These are phyloP conservation scores for Andrena marginata DNA, from an alignment of 2,888 invertebrate genomes.

Conservation along the genomic window DNA sequence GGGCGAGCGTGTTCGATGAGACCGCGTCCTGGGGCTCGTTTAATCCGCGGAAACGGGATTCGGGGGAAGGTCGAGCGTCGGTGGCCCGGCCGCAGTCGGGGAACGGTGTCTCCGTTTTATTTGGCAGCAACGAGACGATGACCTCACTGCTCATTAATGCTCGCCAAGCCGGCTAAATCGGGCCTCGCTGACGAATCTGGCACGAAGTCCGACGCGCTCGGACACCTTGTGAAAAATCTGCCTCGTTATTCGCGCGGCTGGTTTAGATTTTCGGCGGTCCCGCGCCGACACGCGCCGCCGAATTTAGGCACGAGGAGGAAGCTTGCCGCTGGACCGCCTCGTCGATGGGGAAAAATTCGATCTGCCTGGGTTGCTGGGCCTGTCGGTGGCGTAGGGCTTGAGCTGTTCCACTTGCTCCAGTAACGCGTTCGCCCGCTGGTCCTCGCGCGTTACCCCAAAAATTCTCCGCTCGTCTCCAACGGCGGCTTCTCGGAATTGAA, in stretches of 20 bases:
- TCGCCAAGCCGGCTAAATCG: constrained; percentile 55
- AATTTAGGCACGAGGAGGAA: constrained; percentile 8
- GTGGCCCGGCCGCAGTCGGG: constrained; percentile 10
- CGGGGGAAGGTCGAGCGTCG: constrained; percentile 32
- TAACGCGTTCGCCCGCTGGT: too few relatives aligned
- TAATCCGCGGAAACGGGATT: constrained; percentile 26
- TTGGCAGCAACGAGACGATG: constrained; percentile 66
- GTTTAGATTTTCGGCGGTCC: constrained; percentile 24
- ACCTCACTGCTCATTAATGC: constrained; percentile 67
- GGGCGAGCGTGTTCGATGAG: constrained; percentile 3
- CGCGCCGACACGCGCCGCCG: neutral
- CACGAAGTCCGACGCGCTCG: constrained; percentile 53
- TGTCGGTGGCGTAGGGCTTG: too few relatives aligned
- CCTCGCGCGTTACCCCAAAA: too few relatives aligned
- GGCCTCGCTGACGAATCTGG: constrained; percentile 67
- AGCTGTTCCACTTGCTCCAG: too few relatives aligned
- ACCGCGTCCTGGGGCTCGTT: constrained; percentile 17
- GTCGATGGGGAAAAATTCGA: neutral
- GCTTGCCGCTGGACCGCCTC: neutral
- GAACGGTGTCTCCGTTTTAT: constrained; percentile 59
- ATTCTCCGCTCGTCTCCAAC: neutral
- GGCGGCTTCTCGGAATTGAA: neutral
- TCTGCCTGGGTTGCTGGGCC: too few relatives aligned
- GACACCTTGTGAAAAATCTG: constrained; percentile 55
- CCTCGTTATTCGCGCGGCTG: constrained; percentile 21